Percentiles rank a stretch among this genome's conserved stretches.
Conservation (phyloP, 1,140 invertebrate genomes). For the Chrysomallon squamiferum region DNA sequence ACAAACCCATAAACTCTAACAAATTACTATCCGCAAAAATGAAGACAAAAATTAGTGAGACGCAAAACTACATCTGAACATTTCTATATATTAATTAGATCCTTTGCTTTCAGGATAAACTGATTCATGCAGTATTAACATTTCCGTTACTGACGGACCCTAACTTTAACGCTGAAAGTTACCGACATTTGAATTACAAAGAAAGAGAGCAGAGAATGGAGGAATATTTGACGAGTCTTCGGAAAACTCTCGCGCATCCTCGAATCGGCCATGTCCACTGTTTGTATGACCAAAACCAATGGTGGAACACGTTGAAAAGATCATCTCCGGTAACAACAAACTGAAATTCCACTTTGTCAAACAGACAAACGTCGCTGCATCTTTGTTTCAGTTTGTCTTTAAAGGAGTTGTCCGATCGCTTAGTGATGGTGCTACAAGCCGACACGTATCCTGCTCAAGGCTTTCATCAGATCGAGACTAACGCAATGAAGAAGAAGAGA, state of each 20-base stretch:
- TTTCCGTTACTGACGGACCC: slow-evolving; percentile 1
- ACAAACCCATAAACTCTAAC: too few relatives aligned
- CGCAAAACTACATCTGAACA: too few relatives aligned
- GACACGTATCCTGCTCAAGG: slow-evolving; percentile 5
- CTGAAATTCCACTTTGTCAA: not conserved
- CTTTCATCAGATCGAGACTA: not conserved
- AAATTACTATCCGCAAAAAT: too few relatives aligned
- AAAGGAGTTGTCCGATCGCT: not conserved
- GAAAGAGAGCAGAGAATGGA: not conserved
- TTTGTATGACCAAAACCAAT: slow-evolving; percentile 1
- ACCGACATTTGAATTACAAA: not conserved
- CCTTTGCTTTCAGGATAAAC: not conserved
- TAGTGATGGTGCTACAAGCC: slow-evolving; percentile 2
- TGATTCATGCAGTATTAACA: not conserved
- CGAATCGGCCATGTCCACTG: not conserved
- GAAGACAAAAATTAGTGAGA: too few relatives aligned
- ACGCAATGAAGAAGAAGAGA: not conserved
- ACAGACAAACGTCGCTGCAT: not conserved
- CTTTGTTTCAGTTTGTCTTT: not conserved
- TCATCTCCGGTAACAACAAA: not conserved
- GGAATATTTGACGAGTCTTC: not conserved
- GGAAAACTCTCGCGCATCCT: not conserved
- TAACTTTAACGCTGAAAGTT: not conserved
- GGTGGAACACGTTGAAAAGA: not conserved
- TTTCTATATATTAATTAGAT: too few relatives aligned